A percentile compares a stretch with the other conserved stretches of the same genome.
These are phyloP conservation scores for Lomographa bimaculata DNA, from an alignment of 2,888 invertebrate genomes.

Conservation along the genomic window DNA sequence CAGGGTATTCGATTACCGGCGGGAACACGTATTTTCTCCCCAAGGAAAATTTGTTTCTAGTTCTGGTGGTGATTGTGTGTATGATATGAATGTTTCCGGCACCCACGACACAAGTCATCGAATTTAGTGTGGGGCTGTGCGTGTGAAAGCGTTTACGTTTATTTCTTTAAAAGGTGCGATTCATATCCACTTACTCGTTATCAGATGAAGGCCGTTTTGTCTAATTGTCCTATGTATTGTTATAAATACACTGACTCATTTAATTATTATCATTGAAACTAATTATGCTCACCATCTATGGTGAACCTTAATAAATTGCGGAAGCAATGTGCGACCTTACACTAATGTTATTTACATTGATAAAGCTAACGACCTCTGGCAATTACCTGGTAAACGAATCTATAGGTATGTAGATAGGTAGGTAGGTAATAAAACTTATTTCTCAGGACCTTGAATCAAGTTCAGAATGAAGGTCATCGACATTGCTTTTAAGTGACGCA, in stretches of 20 bases:
- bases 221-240: slow-evolving; percentile 5
- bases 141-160: too few relatives aligned
- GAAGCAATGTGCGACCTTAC: slow-evolving; percentile 30
- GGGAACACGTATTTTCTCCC: too few relatives aligned
- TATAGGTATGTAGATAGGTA: too few relatives aligned
- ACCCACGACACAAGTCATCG: too few relatives aligned
- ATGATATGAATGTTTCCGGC: too few relatives aligned
- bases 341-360: slow-evolving; percentile 24
- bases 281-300: too few relatives aligned
- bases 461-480: slow-evolving; percentile 71
- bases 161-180: too few relatives aligned
- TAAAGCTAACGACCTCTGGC: slow-evolving; percentile 59
- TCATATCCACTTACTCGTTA: slow-evolving; percentile 11
- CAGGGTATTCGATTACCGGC: too few relatives aligned
- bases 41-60: too few relatives aligned
- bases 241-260: neutral
- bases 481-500: slow-evolving; percentile 72
- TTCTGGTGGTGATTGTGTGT: too few relatives aligned
- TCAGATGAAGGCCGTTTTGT: slow-evolving; percentile 15
- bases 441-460: slow-evolving; percentile 55
- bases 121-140: too few relatives aligned
- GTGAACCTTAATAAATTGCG: slow-evolving; percentile 13
- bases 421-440: slow-evolving; percentile 49
- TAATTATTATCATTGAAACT: neutral
- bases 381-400: slow-evolving; percentile 38